These are phyloP conservation scores for Sinentomon sp. DNA, from an alignment of 2,888 invertebrate genomes.

Conservation along the genomic window DNA sequence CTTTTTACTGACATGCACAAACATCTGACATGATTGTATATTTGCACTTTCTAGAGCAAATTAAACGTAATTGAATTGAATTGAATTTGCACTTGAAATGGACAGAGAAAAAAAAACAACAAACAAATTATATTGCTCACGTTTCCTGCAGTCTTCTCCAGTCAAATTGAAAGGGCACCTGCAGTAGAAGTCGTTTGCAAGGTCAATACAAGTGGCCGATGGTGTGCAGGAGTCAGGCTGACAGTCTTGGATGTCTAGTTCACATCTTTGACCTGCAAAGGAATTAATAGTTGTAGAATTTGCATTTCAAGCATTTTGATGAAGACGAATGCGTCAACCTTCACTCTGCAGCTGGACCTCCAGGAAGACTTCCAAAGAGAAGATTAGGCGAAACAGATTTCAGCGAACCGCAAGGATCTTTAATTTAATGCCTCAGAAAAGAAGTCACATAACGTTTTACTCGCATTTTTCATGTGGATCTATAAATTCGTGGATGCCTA, in stretches of 20 bases:
- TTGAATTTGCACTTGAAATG: background rate
- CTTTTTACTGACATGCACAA: too few relatives aligned
- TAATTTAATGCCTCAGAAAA: too few relatives aligned
- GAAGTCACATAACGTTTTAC: too few relatives aligned
- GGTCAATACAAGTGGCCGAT: constrained; percentile 69
- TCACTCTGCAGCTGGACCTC: too few relatives aligned
- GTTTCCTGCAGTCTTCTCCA: constrained; percentile 84
- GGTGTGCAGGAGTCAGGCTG: constrained; percentile 82
- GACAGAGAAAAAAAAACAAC: background rate
- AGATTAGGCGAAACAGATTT: too few relatives aligned
- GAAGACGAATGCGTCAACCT: too few relatives aligned
- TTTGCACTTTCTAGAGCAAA: background rate
- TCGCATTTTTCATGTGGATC: too few relatives aligned
- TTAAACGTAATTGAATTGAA: background rate
- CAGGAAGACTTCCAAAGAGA: too few relatives aligned
- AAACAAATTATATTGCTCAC: constrained; percentile 26
- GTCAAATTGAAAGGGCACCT: constrained; percentile 91
- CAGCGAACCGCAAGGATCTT: too few relatives aligned
- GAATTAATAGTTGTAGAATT: constrained; percentile 11
- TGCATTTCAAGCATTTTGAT: too few relatives aligned
- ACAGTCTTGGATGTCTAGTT: constrained; percentile 70
- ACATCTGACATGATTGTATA: too few relatives aligned
- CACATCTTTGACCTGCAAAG: constrained; percentile 45
- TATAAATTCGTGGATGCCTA: too few relatives aligned
- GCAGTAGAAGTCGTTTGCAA: constrained; percentile 72